A percentile compares a stretch with the other conserved stretches of the same genome.
phyloP scores from a whole-genome alignment of 2,888 invertebrate species.

The Ellobium chinense region DNA sequence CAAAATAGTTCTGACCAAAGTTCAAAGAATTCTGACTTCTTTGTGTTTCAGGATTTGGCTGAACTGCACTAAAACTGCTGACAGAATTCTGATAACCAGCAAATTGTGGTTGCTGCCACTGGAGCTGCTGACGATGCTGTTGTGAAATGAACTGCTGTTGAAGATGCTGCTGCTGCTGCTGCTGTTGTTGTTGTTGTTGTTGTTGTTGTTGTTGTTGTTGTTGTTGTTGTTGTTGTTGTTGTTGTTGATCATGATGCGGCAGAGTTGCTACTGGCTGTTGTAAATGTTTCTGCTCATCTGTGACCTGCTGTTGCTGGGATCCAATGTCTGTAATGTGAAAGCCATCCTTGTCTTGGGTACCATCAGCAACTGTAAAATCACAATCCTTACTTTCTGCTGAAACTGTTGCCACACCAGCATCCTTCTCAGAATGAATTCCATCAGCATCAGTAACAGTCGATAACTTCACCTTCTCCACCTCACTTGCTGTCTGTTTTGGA shows the following conservation, averaged over 20 bases:
- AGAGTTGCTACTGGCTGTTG: too few species aligned
- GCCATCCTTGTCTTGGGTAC: too few species aligned
- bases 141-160: background rate
- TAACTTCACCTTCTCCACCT: too few species aligned
- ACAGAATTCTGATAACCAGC: too few species aligned
- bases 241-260: too few species aligned
- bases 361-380: background rate
- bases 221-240: background rate
- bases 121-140: background rate
- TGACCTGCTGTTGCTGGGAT: background rate
- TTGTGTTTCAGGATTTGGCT: background rate
- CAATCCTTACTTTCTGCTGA: too few species aligned
- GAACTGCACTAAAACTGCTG: too few species aligned
- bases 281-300: background rate
- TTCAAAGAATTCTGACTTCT: background rate
- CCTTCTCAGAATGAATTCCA: too few species aligned
- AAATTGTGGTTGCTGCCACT: too few species aligned
- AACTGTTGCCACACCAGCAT: too few species aligned
- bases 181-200: background rate
- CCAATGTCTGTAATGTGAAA: background rate
- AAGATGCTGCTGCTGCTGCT: background rate
- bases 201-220: background rate
- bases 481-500: too few species aligned
- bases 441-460: too few species aligned
- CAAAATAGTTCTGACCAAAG: background rate